These are phyloP conservation scores for Eubasilissa splendida DNA, from an alignment of 2,888 invertebrate species.

Conservation along the genomic window DNA sequence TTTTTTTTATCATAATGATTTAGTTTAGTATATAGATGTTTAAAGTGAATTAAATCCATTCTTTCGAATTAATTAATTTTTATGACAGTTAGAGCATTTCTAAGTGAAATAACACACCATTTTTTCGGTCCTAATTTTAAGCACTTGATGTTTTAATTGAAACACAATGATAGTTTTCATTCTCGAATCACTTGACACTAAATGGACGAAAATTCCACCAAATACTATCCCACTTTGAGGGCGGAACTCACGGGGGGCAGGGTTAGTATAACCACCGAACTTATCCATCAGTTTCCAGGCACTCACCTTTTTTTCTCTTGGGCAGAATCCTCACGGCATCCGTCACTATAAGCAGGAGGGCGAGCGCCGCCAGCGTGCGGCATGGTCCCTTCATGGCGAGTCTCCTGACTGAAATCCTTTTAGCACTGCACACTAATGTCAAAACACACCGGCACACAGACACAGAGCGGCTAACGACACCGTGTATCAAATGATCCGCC, in stretches of 20 bases:
- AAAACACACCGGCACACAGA: constrained; percentile 51
- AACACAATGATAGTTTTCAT: neutral
- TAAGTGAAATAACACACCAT: too few relatives aligned
- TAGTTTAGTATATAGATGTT: too few relatives aligned
- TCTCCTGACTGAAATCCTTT: constrained; percentile 36
- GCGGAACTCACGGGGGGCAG: neutral
- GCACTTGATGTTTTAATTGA: too few relatives aligned
- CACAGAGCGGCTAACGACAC: constrained; percentile 58
- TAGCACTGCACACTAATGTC: constrained; percentile 65
- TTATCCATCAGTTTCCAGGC: constrained; percentile 27
- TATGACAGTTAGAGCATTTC: too few relatives aligned
- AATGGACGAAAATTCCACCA: neutral
- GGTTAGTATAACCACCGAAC: constrained; percentile 23
- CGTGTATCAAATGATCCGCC: constrained; percentile 69
- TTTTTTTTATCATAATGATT: too few relatives aligned
- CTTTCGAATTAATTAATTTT: too few relatives aligned
- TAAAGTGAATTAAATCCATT: too few relatives aligned
- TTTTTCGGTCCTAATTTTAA: too few relatives aligned
- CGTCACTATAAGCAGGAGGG: constrained; percentile 69
- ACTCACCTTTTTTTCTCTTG: constrained; percentile 74
- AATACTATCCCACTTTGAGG: neutral
- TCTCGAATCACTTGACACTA: neutral
- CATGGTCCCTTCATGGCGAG: constrained; percentile 60
- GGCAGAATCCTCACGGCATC: constrained; percentile 73
- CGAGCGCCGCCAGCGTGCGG: constrained; percentile 70